These are phyloP conservation scores for Ditula angustiorana DNA, from an alignment of 2,888 invertebrate species.

Conservation along the genomic window DNA sequence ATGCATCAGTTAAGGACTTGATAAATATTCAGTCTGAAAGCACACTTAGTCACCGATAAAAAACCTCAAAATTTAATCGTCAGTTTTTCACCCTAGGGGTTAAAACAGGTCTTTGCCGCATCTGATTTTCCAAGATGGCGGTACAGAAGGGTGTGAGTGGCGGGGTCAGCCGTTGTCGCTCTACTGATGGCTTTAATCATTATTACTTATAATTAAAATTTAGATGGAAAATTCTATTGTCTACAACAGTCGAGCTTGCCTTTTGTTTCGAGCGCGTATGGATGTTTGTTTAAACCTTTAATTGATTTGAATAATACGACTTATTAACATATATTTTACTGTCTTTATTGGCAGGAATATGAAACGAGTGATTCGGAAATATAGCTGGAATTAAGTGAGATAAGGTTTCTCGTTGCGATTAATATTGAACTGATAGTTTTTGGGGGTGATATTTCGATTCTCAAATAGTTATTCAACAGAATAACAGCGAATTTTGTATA, in stretches of 20 bases:
- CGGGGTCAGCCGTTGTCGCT: slow-evolving; percentile 79
- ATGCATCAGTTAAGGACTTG: too few relatives aligned
- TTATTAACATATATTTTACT: neutral
- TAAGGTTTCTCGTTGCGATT: too few relatives aligned
- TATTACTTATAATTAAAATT: slow-evolving; percentile 82
- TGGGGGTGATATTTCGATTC: too few relatives aligned
- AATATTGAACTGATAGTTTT: too few relatives aligned
- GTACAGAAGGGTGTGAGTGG: slow-evolving; percentile 70
- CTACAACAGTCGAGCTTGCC: slow-evolving; percentile 43
- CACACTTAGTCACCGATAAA: too few relatives aligned
- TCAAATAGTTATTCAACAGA: too few relatives aligned
- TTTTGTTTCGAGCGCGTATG: slow-evolving; percentile 46
- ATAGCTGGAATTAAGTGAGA: too few relatives aligned
- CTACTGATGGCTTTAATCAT: slow-evolving; percentile 79
- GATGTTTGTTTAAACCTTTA: slow-evolving; percentile 32
- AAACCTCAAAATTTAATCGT: too few relatives aligned
- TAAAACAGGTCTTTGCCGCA: slow-evolving; percentile 46
- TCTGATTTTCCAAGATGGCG: slow-evolving; percentile 48
- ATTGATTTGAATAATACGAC: slow-evolving; percentile 14
- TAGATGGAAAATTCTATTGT: slow-evolving; percentile 68
- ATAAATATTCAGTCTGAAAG: too few relatives aligned
- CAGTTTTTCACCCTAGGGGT: neutral
- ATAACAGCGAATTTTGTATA: too few relatives aligned
- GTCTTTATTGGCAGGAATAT: neutral
- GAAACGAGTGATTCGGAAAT: too few relatives aligned